These are phyloP conservation scores for Caenorhabditis macrosperma DNA, from an alignment of 2,888 invertebrate genomes.

Conservation along the genomic window DNA sequence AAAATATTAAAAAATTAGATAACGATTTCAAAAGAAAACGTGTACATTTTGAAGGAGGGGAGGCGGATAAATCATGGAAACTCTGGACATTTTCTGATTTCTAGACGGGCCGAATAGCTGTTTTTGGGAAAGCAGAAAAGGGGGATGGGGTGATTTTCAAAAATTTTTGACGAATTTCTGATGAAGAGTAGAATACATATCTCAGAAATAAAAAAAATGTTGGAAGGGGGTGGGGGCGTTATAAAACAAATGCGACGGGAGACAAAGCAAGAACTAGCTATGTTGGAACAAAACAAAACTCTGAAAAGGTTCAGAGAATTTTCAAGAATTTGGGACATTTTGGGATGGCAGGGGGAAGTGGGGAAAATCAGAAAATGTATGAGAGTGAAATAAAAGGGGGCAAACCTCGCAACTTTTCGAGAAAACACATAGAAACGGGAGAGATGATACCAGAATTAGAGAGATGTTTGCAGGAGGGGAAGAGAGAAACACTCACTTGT, in stretches of 20 bases:
- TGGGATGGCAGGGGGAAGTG: no score
- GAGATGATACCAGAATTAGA: slow-evolving; percentile 23
- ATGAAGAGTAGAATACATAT: neutral
- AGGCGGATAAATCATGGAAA: neutral
- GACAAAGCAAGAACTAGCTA: no score
- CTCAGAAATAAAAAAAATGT: no score
- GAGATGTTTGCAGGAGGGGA: slow-evolving; percentile 15
- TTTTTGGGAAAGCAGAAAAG: no score
- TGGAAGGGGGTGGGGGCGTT: no score
- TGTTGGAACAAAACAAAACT: no score
- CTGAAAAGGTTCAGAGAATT: no score
- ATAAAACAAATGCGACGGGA: no score
- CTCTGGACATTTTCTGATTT: neutral
- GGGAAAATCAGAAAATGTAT: neutral
- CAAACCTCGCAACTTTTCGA: slow-evolving; percentile 38
- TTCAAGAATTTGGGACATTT: no score
- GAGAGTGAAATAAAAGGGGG: neutral
- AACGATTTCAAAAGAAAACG: neutral
- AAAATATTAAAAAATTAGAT: no score
- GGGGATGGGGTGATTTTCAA: neutral
- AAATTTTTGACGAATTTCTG: neutral
- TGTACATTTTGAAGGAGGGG: neutral
- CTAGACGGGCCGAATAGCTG: neutral
- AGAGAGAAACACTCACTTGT: neutral
- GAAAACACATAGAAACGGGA: slow-evolving; percentile 27